These are phyloP conservation scores for Halocynthia roretzi DNA, from an alignment of 23 tunicate genomes.

Conservation along the genomic window DNA sequence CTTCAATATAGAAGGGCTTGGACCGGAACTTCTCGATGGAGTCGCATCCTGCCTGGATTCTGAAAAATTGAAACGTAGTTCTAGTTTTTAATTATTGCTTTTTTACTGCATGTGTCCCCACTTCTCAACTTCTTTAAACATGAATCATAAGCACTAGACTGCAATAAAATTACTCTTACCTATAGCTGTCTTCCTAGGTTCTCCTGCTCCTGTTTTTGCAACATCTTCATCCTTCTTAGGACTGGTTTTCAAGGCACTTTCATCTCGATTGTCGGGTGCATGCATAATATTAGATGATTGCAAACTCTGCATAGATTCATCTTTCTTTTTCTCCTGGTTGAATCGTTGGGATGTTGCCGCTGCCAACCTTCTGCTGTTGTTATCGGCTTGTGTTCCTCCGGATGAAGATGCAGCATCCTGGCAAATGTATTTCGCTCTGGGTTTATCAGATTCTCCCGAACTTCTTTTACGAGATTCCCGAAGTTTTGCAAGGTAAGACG, in stretches of 20 bases:
- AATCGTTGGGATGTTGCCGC: neutral
- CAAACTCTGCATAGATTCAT: neutral
- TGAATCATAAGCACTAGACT: no score
- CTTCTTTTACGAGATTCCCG: slow-evolving; percentile 16
- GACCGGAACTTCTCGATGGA: neutral
- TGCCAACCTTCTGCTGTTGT: neutral
- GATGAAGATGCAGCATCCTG: neutral
- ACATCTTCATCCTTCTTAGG: no score
- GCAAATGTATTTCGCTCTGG: slow-evolving; percentile 3
- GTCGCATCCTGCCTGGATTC: neutral
- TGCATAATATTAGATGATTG: neutral
- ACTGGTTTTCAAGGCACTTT: neutral
- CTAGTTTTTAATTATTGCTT: neutral
- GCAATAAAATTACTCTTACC: no score
- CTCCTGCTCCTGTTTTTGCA: no score
- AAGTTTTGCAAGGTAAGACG: slow-evolving; percentile 19
- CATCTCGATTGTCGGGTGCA: neutral
- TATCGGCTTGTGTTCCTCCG: neutral
- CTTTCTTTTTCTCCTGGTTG: neutral
- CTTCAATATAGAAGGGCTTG: slow-evolving; percentile 16
- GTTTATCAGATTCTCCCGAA: neutral
- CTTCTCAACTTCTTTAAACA: no score
- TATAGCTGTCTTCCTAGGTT: no score
- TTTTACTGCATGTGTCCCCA: neutral
- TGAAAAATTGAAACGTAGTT: neutral